Base-by-base conservation (phyloP, 2,797 vertebrate species). In the Emys orbicularis region DNA sequence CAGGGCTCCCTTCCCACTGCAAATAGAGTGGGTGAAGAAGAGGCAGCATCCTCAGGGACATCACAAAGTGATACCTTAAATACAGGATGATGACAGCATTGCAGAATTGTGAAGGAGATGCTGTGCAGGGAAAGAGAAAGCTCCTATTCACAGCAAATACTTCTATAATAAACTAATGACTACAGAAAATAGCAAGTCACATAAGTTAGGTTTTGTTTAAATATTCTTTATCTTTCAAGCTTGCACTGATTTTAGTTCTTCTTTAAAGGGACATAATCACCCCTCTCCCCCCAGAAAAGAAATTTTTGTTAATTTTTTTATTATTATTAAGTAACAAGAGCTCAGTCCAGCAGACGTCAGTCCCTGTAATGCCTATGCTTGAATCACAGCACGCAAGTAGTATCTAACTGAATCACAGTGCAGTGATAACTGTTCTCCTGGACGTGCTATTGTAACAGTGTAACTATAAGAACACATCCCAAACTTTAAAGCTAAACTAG, bases 201-300 rank as follows among this genome's bases (percentile, higher is more conserved):
- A 59, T 49, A 82, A 88, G 92, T 34, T 81, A 93, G 37, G 82
- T 90, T 87, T 89, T 1, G 18, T 54, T 79, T 87, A 91, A 94
- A 84, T 1, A 27, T 65, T 96, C 76, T 87, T 82, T 65, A 65
- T 79, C 52, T 21, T 81, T 31, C 53, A 74, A 47, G n/a, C 86
- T 94, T 88, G 86, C 59, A 86, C 47, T 25, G n/a, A 27, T 49
- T 93, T 87, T 41, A 87, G 25, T 49, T 92, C 49, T 92, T 76
- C 83, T 79, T 94, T 89, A 94, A 91, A 81, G 47, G 57, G 89
- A 68, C 44, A 72, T 89, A 88, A 96, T 96, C 90, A 79, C 88
- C 41, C 91, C 29, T 4, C 18, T 61, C n/a, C 25, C 65, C 5
- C 9, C 91, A 82, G 44, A 91, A 34, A 83, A 72, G 21, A 4